Percentiles rank a stretch among this genome's conserved stretches.
phyloP scores from a whole-genome alignment of 2,113 vertebrate species.

The Balaenoptera acutorostrata region DNA sequence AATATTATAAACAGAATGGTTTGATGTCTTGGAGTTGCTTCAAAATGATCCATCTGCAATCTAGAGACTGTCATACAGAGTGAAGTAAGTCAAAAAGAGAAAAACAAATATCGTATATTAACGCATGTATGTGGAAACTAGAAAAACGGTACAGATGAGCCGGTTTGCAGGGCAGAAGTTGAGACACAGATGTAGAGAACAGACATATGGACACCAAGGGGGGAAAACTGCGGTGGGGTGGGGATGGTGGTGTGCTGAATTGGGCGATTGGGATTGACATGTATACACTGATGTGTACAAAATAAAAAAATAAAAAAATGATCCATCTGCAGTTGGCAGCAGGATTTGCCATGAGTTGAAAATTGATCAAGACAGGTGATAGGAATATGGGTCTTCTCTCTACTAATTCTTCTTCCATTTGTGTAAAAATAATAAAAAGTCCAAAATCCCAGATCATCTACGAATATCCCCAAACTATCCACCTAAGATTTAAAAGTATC shows the following conservation, averaged over 20 bases:
- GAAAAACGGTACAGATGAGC: too few species aligned
- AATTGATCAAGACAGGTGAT: background rate
- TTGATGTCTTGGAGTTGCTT: background rate
- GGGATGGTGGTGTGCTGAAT: too few species aligned
- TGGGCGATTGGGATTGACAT: too few species aligned
- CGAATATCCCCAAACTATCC: background rate
- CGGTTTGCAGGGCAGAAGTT: too few species aligned
- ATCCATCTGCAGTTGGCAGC: background rate
- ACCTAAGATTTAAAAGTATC: background rate
- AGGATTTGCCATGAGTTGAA: background rate
- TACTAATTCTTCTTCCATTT: background rate
- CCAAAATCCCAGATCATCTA: constrained; percentile 1
- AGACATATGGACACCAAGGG: too few species aligned
- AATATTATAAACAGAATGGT: constrained; percentile 28
- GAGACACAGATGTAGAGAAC: too few species aligned
- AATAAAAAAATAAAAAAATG: background rate
- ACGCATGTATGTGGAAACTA: too few species aligned
- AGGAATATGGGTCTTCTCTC: background rate
- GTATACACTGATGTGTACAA: too few species aligned
- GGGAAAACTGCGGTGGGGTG: too few species aligned
- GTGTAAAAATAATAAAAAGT: background rate
- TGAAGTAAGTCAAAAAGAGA: too few species aligned
- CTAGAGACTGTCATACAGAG: too few species aligned
- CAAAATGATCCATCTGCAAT: background rate
- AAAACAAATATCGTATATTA: too few species aligned